Evolutionary conservation across 2,797 vertebrate species (phyloP), one percentile per base, ranked within the genome.

Genomic region (Diplodus puntazzo): DNA sequence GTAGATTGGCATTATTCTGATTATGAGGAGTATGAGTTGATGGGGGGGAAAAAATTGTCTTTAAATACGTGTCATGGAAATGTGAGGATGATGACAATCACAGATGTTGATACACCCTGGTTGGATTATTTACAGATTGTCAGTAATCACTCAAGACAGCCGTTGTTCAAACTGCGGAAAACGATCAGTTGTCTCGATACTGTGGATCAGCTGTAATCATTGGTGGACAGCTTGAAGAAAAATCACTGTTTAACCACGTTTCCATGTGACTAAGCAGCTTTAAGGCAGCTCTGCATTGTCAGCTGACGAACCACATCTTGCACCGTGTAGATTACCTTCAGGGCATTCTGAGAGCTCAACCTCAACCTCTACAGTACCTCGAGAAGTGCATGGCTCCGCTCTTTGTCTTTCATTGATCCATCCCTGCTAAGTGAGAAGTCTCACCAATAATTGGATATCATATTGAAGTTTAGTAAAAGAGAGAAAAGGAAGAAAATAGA

Each of bases 111-210:
- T 48, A 17, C 27, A 34, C 25, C 30, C 2, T 13, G 62, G 54
- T 34, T 66, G 53, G 64, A 64, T 74, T 48, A 68, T 81, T 67
- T 60, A 65, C 64, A 65, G 39, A 61, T 70, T 62, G 57, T 58
- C 73, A 50, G 69, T 79, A 77, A 80, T 81, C 62, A 75, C 57
- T 60, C 30, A 23, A 79, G 48, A 54, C 53, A 81, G 53, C 53
- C 30, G 49, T 34, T 57, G 23, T 75, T 62, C 30, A 68, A 78
- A 76, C 27, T 16, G 48, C 23, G 75, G 69, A 74, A 73, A 82
- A 78, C 63, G 5, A 84, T 80, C 45, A 20, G 46, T 76, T 66
- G 71, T 39, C 68, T 53, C 23, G 21, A 81, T 65, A 30, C 53
- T 69, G 54, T 60, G 59, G 46, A 59, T 72, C 43, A 59, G 66